These are phyloP conservation scores for Zophobas atratus DNA, from an alignment of 1,140 invertebrate genomes.

Conservation along the genomic window DNA sequence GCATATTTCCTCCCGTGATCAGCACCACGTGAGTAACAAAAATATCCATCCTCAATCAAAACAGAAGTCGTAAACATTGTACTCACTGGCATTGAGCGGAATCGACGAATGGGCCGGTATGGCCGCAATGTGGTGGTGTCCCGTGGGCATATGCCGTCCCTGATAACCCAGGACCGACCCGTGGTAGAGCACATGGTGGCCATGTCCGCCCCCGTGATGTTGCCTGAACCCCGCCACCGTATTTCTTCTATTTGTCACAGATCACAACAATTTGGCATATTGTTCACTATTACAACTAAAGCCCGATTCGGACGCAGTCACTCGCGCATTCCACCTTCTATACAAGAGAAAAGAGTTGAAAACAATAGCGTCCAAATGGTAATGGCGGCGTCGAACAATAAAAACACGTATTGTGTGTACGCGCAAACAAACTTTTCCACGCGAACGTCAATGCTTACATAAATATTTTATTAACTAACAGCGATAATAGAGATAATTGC, in stretches of 20 bases:
- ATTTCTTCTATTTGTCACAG: conserved; percentile 37
- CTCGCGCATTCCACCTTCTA: conserved; percentile 3
- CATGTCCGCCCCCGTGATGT: conserved; percentile 64
- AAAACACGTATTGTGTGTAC: neutral
- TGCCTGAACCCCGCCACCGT: conserved; percentile 66
- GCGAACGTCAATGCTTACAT: conserved; percentile 28
- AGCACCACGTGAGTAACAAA: no score
- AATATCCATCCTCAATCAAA: neutral
- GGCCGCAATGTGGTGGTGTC: conserved; percentile 62
- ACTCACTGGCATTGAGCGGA: conserved; percentile 67
- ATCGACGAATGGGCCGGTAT: conserved; percentile 61
- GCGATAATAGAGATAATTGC: conserved; percentile 36
- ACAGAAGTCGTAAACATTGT: neutral
- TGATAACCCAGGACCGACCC: conserved; percentile 63
- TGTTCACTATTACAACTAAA: neutral
- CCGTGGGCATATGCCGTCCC: conserved; percentile 60
- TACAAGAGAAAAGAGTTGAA: neutral
- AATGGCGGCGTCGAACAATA: conserved; percentile 3
- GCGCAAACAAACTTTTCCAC: conserved; percentile 21
- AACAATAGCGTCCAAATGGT: conserved; percentile 27
- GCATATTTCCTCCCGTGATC: no score
- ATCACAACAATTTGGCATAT: conserved; percentile 36
- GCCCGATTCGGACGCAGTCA: conserved; percentile 5
- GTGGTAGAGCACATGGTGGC: conserved; percentile 66
- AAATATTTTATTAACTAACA: conserved; percentile 35